A percentile compares a stretch with the other conserved stretches of the same genome.
Evolutionary conservation across 2,888 invertebrate species (phyloP).

Genomic region (Drosophila prostipennis): DNA sequence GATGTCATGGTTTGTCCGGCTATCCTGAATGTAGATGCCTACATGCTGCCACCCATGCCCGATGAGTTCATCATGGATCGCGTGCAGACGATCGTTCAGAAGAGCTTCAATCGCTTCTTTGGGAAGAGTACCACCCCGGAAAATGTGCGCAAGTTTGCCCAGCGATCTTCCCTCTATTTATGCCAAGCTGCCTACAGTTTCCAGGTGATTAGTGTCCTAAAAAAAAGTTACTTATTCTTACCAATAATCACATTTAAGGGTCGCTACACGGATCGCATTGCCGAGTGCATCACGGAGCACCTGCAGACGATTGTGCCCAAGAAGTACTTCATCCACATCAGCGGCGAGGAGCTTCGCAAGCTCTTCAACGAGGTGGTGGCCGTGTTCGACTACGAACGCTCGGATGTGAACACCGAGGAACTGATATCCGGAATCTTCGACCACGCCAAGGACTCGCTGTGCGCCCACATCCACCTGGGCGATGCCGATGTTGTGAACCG

Average conservation of each 20-base stretch:
- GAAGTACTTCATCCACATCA: constrained; percentile 79
- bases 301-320: constrained; percentile 80
- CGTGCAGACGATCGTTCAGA: constrained; percentile 80
- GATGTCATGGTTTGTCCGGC: constrained; percentile 67
- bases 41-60: constrained; percentile 72
- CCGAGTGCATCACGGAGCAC: constrained; percentile 79
- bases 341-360: constrained; percentile 72
- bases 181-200: constrained; percentile 82
- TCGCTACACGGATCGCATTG: constrained; percentile 77
- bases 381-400: constrained; percentile 78
- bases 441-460: constrained; percentile 71
- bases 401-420: constrained; percentile 79
- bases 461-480: constrained; percentile 31
- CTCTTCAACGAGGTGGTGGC: constrained; percentile 80
- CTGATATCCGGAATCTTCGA: constrained; percentile 78
- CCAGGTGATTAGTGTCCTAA: constrained; percentile 26
- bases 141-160: constrained; percentile 77
- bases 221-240: not conserved
- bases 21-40: constrained; percentile 72
- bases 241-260: constrained; percentile 67
- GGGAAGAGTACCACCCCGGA: constrained; percentile 67
- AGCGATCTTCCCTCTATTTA: constrained; percentile 79
- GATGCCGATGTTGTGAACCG: constrained; percentile 70
- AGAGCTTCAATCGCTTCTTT: constrained; percentile 74
- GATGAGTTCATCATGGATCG: constrained; percentile 81